Evolutionary conservation across 1,140 invertebrate species (phyloP), one percentile per base, ranked within the genome.

Genomic region (Spodoptera litura): DNA sequence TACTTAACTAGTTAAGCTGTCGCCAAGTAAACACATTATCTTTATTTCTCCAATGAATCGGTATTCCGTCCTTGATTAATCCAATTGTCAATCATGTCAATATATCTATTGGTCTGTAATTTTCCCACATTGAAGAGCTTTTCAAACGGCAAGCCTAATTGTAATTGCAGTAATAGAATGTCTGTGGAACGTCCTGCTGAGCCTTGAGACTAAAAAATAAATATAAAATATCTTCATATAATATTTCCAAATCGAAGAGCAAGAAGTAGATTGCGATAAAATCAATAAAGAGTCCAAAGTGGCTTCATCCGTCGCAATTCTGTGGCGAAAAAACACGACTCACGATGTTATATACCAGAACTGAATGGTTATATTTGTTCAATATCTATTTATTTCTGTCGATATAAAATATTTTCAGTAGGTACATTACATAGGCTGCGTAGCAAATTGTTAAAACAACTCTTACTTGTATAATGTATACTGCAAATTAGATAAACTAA

Each of bases 21-120:
- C 61, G 61, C n/a, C 35, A 64, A 49, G 64, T 52, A 68, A 68
- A 68, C 64, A 68, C 64, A 68, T 52, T 53, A 68, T 51, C 8
- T 66, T 25, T 51, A 68, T 53, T 68, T 4, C 11, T 68, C 49
- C 13, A 68, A 44, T 68, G 20, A 68, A 68, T 51, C 10, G 20
- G 38, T 51, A 62, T 68, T 31, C 53, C 25, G 53, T 51, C 51
- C 20, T 52, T 68, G 64, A 68, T 68, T 68, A 68, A 52, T 51
- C 44, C 44, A 15, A 27, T 68, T 68, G 49, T 68, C 44, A 52
- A 53, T 15, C 12, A 68, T 13, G 11, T 68, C 64, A 68, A 68
- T 68, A 52, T 27, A 13, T 52, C 44, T 53, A 64, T 49, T 64
- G 38, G n/a, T 20, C 61, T 49, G 44, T 64, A 64, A 64, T 15